Conservation (phyloP, 2,888 invertebrate genomes). For the Caenorhabditis sp. region DNA sequence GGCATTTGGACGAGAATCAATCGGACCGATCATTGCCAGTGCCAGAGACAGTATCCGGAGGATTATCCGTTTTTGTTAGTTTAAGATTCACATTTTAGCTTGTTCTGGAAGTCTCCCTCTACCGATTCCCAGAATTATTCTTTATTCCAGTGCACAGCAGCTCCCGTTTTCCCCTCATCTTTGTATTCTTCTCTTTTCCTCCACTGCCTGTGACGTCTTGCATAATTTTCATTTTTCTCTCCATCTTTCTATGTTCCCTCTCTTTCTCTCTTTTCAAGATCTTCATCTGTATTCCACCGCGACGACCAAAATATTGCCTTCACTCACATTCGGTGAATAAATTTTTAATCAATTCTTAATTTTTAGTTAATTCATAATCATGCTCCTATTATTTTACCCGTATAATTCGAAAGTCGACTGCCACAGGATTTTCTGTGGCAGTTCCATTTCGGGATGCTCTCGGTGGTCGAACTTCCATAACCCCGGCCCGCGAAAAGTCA, state of each 20-base stretch:
- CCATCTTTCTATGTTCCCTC: conserved; percentile 2
- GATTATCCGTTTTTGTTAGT: conserved; percentile 65
- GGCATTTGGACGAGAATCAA: conserved; percentile 74
- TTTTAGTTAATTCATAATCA: not conserved
- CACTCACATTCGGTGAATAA: too few relatives aligned
- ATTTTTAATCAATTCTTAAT: too few relatives aligned
- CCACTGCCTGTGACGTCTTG: conserved; percentile 32
- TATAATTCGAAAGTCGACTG: not conserved
- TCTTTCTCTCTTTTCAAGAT: conserved; percentile 12
- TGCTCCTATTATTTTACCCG: not conserved
- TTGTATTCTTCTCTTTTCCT: not conserved
- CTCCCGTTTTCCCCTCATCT: not conserved
- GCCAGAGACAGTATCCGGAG: conserved; percentile 54
- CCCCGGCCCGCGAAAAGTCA: too few relatives aligned
- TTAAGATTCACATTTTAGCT: conserved; percentile 8
- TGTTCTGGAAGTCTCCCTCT: not conserved
- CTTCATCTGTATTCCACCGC: conserved; percentile 33
- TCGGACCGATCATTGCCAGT: conserved; percentile 67
- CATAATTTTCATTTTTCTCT: conserved; percentile 9
- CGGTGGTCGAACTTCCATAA: too few relatives aligned
- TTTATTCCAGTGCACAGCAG: not conserved
- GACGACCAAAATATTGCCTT: conserved; percentile 36
- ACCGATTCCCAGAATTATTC: not conserved
- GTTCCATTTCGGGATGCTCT: too few relatives aligned
- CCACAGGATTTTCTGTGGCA: too few relatives aligned